Evolutionary conservation across 1,140 invertebrate species (phyloP), one percentile per base, ranked within the genome.

Genomic region (Temnothorax curvispinosus): DNA sequence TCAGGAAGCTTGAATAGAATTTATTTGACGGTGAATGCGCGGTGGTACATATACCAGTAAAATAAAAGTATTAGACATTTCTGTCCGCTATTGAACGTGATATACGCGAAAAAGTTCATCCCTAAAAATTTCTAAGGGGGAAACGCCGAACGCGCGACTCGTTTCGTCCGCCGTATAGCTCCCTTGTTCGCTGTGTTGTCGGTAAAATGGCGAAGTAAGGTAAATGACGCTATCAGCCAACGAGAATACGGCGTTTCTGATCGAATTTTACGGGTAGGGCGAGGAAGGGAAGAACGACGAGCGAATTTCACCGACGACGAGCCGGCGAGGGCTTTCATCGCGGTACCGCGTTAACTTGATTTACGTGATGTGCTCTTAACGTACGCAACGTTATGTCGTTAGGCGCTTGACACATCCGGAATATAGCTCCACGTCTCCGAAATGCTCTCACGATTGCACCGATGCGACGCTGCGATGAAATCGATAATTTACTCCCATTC

Each of bases 311-410:
- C 56, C 65, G 85, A 13, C 65, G 80, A 85, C 74, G 15, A 75
- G 21, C 27, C 85, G 1, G 38, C 56, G 54, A 84, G 50, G 80
- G 86, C 89, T 90, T 90, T 90, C 86, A 90, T 88, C 88, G 81
- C 47, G 75, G 75, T 60, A 65, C 64, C 71, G 74, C 81, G 88
- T 90, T 90, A 90, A 90, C 88, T 86, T 85, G 75, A 85, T 90
- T 90, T 90, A 75, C 81, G 56, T 78, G 86, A 90, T 90, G 89
- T 76, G 86, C 89, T 84, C 71, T 69, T 81, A 90, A 90, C 69
- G 69, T 90, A 90, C 88, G 86, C 91, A 90, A 85, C 87, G 87
- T 93, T 93, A 93, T 87, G 84, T 92, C 88, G 89, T 92, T 92
- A 91, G 82, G 56, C 71, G 64, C 71, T 88, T 62, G 89, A 90